Conservation (phyloP, 2,797 vertebrate genomes). For the Rhinoraja longicauda region DNA sequence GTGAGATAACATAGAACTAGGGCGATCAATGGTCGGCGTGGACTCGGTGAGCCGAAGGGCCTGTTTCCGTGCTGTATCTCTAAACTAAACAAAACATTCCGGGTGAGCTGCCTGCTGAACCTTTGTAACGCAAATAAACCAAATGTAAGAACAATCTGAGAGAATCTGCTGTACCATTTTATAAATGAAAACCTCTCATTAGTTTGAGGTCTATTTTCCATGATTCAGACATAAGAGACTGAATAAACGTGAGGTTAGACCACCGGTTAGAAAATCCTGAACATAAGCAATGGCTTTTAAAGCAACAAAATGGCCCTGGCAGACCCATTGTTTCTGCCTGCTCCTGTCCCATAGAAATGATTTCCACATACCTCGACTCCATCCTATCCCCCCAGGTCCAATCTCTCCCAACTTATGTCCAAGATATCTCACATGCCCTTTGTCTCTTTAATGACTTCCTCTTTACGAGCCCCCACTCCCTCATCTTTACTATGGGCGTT, state of each 20-base stretch:
- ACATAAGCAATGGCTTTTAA: not conserved
- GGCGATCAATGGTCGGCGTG: too few species aligned
- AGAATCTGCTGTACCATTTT: not conserved
- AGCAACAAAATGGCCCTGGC: not conserved
- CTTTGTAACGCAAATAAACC: not conserved
- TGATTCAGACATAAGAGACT: not conserved
- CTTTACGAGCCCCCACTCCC: too few species aligned
- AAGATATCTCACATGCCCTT: too few species aligned
- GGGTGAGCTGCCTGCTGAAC: not conserved
- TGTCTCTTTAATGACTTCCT: too few species aligned
- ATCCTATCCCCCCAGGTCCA: not conserved
- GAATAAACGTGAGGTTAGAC: constrained; percentile 26
- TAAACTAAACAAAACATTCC: not conserved
- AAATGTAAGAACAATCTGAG: not conserved
- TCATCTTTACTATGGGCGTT: too few species aligned
- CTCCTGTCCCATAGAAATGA: too few species aligned
- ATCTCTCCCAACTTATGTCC: not conserved
- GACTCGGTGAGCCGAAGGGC: too few species aligned
- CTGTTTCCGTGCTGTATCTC: too few species aligned
- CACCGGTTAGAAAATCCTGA: constrained; percentile 14
- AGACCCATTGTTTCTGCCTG: too few species aligned
- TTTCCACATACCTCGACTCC: not conserved
- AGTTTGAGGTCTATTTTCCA: not conserved
- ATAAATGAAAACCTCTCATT: constrained; percentile 7
- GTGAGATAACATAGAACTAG: too few species aligned